Evolutionary conservation across 2,888 invertebrate species (phyloP).

Genomic region (Mechanitis mazaeus): DNA sequence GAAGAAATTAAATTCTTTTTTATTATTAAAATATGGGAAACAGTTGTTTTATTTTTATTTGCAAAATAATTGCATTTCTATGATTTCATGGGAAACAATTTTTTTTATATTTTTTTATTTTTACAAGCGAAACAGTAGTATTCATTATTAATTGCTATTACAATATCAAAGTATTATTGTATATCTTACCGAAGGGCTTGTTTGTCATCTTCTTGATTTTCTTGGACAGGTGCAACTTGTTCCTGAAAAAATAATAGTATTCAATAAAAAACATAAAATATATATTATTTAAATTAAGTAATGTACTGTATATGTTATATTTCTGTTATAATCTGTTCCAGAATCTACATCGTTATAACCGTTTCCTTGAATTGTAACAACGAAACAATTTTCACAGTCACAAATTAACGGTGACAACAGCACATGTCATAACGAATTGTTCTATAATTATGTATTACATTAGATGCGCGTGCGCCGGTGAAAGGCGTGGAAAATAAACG

Average conservation of each 20-base stretch:
- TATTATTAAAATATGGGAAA: too few species aligned
- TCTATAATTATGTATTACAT: slow-evolving; percentile 27
- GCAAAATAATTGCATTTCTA: too few species aligned
- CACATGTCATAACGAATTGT: slow-evolving; percentile 30
- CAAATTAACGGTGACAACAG: slow-evolving; percentile 38
- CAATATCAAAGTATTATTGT: background rate
- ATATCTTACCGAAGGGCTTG: slow-evolving; percentile 41
- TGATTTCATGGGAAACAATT: too few species aligned
- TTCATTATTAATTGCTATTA: too few species aligned
- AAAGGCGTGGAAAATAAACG: slow-evolving; percentile 27
- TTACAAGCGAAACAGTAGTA: too few species aligned
- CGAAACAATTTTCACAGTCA: slow-evolving; percentile 12
- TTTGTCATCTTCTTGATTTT: slow-evolving; percentile 58
- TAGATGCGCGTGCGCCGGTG: slow-evolving; percentile 19
- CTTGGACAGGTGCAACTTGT: slow-evolving; percentile 63
- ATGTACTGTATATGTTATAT: too few species aligned
- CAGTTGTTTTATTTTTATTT: too few species aligned
- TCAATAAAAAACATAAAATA: too few species aligned
- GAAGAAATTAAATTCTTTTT: too few species aligned
- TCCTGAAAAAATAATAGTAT: slow-evolving; percentile 48
- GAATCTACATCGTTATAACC: background rate
- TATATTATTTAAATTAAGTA: too few species aligned
- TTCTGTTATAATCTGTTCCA: too few species aligned
- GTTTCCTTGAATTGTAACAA: slow-evolving; percentile 14
- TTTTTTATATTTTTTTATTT: too few species aligned